Evolutionary conservation across 2,888 invertebrate species (phyloP).

Genomic region (Microplitis manilae): DNA sequence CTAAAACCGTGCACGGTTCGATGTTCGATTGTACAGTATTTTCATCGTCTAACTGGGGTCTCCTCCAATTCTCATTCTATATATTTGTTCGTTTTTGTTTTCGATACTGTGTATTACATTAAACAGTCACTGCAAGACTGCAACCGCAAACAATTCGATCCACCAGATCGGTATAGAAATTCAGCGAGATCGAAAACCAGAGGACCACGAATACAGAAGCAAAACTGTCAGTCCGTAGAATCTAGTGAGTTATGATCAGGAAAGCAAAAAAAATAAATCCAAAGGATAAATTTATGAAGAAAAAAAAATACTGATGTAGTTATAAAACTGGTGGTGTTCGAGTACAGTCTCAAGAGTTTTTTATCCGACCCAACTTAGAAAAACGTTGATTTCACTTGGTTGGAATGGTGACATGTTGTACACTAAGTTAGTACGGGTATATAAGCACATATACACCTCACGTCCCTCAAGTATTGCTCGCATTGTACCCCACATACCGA

Average conservation of each 20-base stretch:
- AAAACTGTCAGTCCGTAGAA: neutral
- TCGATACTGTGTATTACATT: slow-evolving; percentile 20
- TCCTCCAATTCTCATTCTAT: slow-evolving; percentile 44
- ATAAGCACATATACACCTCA: slow-evolving; percentile 37
- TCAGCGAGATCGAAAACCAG: neutral
- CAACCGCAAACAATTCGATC: neutral
- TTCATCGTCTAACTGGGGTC: slow-evolving; percentile 41
- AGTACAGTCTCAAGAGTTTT: slow-evolving; percentile 47
- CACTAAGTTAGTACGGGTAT: slow-evolving; percentile 49
- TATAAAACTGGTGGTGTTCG: slow-evolving; percentile 26
- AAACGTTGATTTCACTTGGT: slow-evolving; percentile 68
- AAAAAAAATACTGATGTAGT: slow-evolving; percentile 15
- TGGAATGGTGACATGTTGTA: slow-evolving; percentile 66
- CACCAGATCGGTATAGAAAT: neutral
- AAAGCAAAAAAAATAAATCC: neutral
- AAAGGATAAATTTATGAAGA: slow-evolving; percentile 12
- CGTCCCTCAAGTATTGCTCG: slow-evolving; percentile 50
- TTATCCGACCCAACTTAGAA: slow-evolving; percentile 53
- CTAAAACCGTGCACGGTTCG: slow-evolving; percentile 65
- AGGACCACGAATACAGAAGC: neutral
- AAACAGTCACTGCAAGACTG: slow-evolving; percentile 1
- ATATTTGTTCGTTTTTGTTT: neutral
- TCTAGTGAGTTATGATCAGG: neutral
- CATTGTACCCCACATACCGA: slow-evolving; percentile 57
- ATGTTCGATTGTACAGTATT: slow-evolving; percentile 55